Conservation (phyloP, 2,797 vertebrate genomes). For the Peromyscus aztecus region DNA sequence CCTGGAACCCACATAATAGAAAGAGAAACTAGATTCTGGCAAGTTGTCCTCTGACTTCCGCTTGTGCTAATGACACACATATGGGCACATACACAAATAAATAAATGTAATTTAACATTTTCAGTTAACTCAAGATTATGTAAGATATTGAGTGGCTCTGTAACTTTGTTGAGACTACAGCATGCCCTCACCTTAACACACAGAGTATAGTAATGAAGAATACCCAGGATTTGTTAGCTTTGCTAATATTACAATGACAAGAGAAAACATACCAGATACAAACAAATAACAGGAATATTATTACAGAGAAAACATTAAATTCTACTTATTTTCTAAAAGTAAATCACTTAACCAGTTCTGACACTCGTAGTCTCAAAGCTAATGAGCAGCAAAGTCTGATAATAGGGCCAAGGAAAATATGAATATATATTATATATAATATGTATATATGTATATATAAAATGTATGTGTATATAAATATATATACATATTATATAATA, state of each 20-base stretch:
- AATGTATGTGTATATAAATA: too few relatives aligned
- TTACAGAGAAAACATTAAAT: constrained; percentile 40
- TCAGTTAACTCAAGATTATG: background rate
- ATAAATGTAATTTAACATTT: background rate
- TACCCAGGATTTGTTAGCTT: background rate
- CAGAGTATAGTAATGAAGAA: background rate
- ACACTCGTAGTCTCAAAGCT: constrained; percentile 1
- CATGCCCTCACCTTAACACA: background rate
- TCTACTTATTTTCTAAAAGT: constrained; percentile 42
- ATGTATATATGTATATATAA: too few relatives aligned
- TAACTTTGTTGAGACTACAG: background rate
- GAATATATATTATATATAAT: background rate
- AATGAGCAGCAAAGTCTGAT: constrained; percentile 27
- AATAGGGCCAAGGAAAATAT: background rate
- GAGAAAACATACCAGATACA: constrained; percentile 57
- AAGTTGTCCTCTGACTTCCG: background rate
- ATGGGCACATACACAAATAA: background rate
- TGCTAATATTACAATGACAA: constrained; percentile 37
- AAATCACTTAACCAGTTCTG: constrained; percentile 30
- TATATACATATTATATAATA: too few relatives aligned
- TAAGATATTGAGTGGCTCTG: background rate
- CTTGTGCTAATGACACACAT: background rate
- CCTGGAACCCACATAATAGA: background rate
- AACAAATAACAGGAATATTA: constrained; percentile 23
- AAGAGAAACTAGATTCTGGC: background rate